Evolutionary conservation across 2,888 invertebrate genomes (phyloP), one percentile per base, ranked within the genome.

Genomic region (Serrognathus titanus): DNA sequence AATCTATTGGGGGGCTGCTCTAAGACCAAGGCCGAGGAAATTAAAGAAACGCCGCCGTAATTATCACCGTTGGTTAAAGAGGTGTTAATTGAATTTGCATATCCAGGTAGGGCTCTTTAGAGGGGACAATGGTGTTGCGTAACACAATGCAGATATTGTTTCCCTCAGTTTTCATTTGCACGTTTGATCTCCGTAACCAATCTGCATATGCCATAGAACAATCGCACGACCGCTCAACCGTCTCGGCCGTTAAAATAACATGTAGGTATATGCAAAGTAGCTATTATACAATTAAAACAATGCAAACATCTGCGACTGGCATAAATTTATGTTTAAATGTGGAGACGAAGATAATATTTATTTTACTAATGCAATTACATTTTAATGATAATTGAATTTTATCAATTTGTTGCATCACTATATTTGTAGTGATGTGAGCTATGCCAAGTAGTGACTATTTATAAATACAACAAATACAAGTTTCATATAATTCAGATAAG

Each of bases 131-230:
- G 48, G 48, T 31, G 53, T 58, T 53, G 51, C 41, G 56, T 59
- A 63, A 65, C 61, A 71, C 67, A 71, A 69, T 71, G 62, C 64
- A 50, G 58, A 61, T 59, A 69, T 72, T 73, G 71, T 71, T 73
- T 73, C 70, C 70, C 62, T 64, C 58, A 62, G 55, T 58, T 58
- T 67, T 68, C 70, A 70, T 72, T 68, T 68, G 65, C 70, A 67
- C 55, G 47, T 69, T 63, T 67, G 70, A 71, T 68, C 69, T 69
- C 71, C 69, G 73, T 68, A 71, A 72, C 74, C 67, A 73, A 74
- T 74, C 70, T 73, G 74, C 73, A 74, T 74, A 70, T 70, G 71
- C 53, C 49, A 55, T 60, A 35, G 46, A 35, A 53, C 53, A 53
- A 46, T 53, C 31, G 46, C 31, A 53, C 37, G 20, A 38, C 35